These are phyloP conservation scores for Chrysolina oricalcia DNA, from an alignment of 2,888 invertebrate genomes.

Conservation along the genomic window DNA sequence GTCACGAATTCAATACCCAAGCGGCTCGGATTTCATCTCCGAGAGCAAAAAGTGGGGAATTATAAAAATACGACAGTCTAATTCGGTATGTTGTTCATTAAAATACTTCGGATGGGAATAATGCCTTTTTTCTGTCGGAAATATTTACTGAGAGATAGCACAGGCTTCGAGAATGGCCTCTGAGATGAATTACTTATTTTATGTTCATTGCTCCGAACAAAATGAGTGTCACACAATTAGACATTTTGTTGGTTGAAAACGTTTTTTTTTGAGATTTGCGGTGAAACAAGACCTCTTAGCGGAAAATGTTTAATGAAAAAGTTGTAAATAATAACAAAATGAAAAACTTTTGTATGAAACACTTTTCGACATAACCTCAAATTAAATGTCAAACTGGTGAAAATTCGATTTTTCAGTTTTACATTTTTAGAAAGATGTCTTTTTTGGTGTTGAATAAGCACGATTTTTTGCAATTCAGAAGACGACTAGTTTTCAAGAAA, in stretches of 20 bases:
- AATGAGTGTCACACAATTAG: slow-evolving; percentile 15
- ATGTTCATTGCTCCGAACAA: slow-evolving; percentile 3
- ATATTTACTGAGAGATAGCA: slow-evolving; percentile 19
- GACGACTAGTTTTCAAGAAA: no score
- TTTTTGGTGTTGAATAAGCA: no score
- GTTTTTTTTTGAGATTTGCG: no score
- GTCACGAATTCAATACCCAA: slow-evolving; percentile 51
- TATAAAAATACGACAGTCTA: slow-evolving; percentile 46
- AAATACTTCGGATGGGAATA: slow-evolving; percentile 44
- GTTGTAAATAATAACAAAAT: no score
- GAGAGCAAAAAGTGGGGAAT: slow-evolving; percentile 46
- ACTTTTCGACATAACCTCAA: no score
- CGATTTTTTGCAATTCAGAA: no score
- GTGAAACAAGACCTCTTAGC: no score
- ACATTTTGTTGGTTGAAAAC: background rate
- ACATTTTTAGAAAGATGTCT: no score
- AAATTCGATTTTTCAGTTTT: no score
- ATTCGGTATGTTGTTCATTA: slow-evolving; percentile 51
- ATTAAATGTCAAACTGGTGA: no score
- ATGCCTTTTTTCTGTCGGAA: slow-evolving; percentile 40
- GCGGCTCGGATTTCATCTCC: slow-evolving; percentile 2
- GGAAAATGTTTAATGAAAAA: no score
- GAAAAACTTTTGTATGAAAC: no score
- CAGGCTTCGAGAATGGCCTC: background rate
- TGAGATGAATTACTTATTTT: slow-evolving; percentile 26